Percentiles rank a stretch among this genome's conserved stretches.
Evolutionary conservation across 2,888 invertebrate species (phyloP).

Genomic region (Pelosia muscerda): DNA sequence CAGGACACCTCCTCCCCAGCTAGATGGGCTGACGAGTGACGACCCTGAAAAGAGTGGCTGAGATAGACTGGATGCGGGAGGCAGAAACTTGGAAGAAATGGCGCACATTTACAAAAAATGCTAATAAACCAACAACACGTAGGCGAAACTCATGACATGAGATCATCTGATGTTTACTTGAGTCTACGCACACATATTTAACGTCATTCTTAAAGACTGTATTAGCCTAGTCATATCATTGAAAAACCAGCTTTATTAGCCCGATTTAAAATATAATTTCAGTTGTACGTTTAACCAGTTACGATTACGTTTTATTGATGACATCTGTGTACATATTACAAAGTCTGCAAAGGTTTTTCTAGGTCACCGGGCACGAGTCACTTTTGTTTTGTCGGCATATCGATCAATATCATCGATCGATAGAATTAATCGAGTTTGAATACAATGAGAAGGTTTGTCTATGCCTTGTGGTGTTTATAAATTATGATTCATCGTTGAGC

Average conservation of each 20-base stretch:
- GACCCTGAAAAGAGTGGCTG: too few relatives aligned
- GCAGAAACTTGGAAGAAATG: background rate
- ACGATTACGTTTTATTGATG: slow-evolving; percentile 21
- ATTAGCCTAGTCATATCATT: slow-evolving; percentile 19
- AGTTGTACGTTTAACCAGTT: slow-evolving; percentile 16
- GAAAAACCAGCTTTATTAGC: slow-evolving; percentile 25
- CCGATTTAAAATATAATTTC: slow-evolving; percentile 21
- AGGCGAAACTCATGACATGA: slow-evolving; percentile 74
- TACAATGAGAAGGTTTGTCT: slow-evolving; percentile 42
- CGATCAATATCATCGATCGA: slow-evolving; percentile 50
- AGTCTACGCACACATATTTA: slow-evolving; percentile 53
- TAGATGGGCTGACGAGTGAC: too few relatives aligned
- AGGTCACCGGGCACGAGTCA: slow-evolving; percentile 69
- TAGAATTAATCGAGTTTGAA: slow-evolving; percentile 55
- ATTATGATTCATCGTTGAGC: slow-evolving; percentile 2
- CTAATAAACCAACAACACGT: slow-evolving; percentile 50
- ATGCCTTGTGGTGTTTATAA: slow-evolving; percentile 25
- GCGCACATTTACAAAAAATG: slow-evolving; percentile 11
- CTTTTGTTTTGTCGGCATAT: slow-evolving; percentile 58
- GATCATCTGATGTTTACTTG: slow-evolving; percentile 71
- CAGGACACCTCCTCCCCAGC: too few relatives aligned
- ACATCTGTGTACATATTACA: slow-evolving; percentile 59
- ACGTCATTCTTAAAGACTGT: slow-evolving; percentile 35
- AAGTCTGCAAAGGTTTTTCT: slow-evolving; percentile 68
- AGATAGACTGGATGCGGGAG: too few relatives aligned